Percentiles rank a stretch among this genome's conserved stretches.
phyloP scores from a whole-genome alignment of 1,140 invertebrate genomes.

The Macrobrachium nipponense region DNA sequence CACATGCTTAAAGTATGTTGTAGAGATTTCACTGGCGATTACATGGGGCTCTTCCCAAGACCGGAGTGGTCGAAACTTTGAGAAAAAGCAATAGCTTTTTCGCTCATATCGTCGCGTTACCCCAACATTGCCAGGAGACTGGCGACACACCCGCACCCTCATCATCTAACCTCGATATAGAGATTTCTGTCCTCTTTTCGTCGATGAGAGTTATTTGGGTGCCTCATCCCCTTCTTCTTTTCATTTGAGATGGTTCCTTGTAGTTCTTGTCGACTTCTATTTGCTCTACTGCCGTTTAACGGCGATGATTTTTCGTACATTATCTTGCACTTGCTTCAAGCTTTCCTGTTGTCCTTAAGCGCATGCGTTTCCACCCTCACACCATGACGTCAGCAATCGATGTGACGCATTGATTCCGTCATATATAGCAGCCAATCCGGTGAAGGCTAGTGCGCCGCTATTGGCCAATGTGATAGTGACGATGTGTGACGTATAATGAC shows the following conservation, averaged over 20 bases:
- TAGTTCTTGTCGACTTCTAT: not conserved
- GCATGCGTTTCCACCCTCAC: constrained; percentile 51
- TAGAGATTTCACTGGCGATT: constrained; percentile 50
- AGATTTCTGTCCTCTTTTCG: not conserved
- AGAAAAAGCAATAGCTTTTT: constrained; percentile 27
- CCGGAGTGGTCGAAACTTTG: constrained; percentile 16
- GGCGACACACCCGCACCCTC: not conserved
- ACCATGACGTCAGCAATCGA: constrained; percentile 46
- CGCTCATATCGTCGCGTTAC: not conserved
- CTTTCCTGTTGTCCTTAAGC: constrained; percentile 43
- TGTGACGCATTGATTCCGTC: constrained; percentile 38
- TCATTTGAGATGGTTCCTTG: not conserved
- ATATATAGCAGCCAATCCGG: constrained; percentile 38
- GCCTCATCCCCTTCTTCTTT: not conserved
- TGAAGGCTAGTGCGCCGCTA: constrained; percentile 1
- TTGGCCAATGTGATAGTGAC: constrained; percentile 19
- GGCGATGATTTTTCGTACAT: constrained; percentile 16
- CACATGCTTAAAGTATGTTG: constrained; percentile 35
- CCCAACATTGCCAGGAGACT: constrained; percentile 1
- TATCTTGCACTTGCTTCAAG: constrained; percentile 53
- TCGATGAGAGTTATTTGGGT: not conserved
- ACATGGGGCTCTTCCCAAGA: constrained; percentile 15
- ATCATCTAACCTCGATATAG: not conserved
- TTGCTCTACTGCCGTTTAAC: not conserved
- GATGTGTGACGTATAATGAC: constrained; percentile 28